phyloP scores from a whole-genome alignment of 2,888 invertebrate species.

The Gnatocerus cornutus region DNA sequence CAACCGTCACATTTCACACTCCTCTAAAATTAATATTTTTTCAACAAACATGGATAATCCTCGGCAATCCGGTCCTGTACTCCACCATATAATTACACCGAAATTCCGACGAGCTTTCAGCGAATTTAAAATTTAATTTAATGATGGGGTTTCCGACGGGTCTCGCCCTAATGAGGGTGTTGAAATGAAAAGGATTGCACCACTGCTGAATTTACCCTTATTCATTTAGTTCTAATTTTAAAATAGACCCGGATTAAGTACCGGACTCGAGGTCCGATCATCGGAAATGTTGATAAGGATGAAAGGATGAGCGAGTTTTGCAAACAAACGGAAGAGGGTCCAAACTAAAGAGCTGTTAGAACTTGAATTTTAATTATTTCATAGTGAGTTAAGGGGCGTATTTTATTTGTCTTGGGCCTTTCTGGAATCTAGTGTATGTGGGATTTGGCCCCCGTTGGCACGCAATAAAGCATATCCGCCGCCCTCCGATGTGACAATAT shows the following conservation, averaged over 20 bases:
- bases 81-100: conserved; percentile 26
- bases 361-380: too few relatives aligned
- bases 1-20: conserved; percentile 29
- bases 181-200: conserved; percentile 43
- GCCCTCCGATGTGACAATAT: conserved; percentile 64
- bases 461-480: conserved; percentile 14
- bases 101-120: conserved; percentile 33
- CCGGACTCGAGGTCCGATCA: conserved; percentile 9
- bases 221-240: conserved; percentile 39
- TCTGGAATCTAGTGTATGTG: too few relatives aligned
- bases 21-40: conserved; percentile 32
- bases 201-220: conserved; percentile 36
- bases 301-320: conserved; percentile 6
- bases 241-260: conserved; percentile 31
- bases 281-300: conserved; percentile 37
- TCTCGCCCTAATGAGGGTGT: conserved; percentile 39
- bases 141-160: conserved; percentile 37
- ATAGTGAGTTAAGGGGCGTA: too few relatives aligned
- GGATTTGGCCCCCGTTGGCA: background rate
- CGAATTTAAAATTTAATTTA: conserved; percentile 42
- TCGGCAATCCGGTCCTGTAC: conserved; percentile 21
- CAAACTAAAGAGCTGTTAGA: background rate
- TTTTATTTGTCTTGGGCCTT: too few relatives aligned
- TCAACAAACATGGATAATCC: conserved; percentile 28
- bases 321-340: conserved; percentile 8